A percentile compares a stretch with the other conserved stretches of the same genome.
These are phyloP conservation scores for Tinea pellionella DNA, from an alignment of 2,888 invertebrate species.

Conservation along the genomic window DNA sequence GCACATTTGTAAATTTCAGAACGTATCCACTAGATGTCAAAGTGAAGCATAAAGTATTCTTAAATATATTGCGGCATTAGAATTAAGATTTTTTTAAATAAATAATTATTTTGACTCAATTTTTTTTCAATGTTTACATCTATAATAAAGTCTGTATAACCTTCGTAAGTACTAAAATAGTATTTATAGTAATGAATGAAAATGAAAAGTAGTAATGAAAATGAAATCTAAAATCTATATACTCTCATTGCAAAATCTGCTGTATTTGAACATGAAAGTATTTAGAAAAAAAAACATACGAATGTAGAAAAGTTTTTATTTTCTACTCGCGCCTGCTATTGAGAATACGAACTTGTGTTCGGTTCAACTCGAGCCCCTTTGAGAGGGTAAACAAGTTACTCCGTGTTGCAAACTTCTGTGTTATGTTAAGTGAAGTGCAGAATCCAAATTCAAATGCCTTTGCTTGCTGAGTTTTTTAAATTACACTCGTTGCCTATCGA, in stretches of 20 bases:
- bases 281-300: not conserved
- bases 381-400: constrained; percentile 28
- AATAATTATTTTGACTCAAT: no score
- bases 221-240: no score
- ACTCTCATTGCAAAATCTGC: no score
- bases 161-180: no score
- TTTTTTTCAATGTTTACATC: no score
- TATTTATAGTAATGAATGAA: no score
- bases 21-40: not conserved
- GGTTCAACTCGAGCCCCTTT: constrained; percentile 19
- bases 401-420: constrained; percentile 26
- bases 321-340: not conserved
- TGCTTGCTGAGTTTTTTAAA: not conserved
- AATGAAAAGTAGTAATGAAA: no score
- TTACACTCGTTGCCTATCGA: not conserved
- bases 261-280: not conserved
- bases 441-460: constrained; percentile 23
- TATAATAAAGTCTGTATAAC: no score
- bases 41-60: no score
- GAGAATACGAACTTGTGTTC: not conserved
- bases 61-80: no score
- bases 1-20: not conserved
- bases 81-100: no score
- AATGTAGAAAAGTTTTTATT: constrained; percentile 1
- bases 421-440: constrained; percentile 26